Evolutionary conservation across 2,888 invertebrate genomes (phyloP).

Genomic region (Prosapia bicincta): DNA sequence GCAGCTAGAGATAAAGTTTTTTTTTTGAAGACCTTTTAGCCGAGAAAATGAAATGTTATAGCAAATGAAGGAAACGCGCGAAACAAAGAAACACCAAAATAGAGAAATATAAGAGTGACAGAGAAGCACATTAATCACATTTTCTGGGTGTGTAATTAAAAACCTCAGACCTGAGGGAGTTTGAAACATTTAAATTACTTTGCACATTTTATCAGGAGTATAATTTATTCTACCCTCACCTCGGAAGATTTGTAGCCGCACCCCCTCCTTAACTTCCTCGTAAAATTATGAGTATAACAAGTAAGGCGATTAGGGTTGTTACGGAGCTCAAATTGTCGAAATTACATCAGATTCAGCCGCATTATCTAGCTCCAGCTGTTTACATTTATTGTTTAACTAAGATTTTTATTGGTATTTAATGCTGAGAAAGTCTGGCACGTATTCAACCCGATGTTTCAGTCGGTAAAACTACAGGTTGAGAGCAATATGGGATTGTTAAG

Average conservation of each 20-base stretch:
- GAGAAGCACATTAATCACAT: not conserved
- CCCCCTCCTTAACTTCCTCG: not conserved
- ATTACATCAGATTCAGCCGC: not conserved
- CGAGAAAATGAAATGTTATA: no score
- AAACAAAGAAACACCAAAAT: not conserved
- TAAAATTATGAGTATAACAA: not conserved
- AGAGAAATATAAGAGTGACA: not conserved
- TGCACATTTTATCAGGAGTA: not conserved
- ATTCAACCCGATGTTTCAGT: no score
- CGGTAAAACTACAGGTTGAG: no score
- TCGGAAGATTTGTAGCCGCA: not conserved
- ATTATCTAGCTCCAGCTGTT: not conserved
- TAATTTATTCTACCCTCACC: not conserved
- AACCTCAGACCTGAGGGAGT: not conserved
- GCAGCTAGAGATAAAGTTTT: no score
- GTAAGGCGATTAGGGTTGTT: not conserved
- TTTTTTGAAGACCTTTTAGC: no score
- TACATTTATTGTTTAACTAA: no score
- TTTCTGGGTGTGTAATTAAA: not conserved
- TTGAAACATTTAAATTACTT: not conserved
- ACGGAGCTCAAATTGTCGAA: not conserved
- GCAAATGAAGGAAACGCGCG: no score
- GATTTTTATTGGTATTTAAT: no score
- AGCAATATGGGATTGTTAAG: no score
- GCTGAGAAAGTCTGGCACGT: no score